A percentile compares a stretch with the other conserved stretches of the same genome.
Conservation (phyloP, 2,113 vertebrate genomes). For the Odontophorus gujanensis region DNA sequence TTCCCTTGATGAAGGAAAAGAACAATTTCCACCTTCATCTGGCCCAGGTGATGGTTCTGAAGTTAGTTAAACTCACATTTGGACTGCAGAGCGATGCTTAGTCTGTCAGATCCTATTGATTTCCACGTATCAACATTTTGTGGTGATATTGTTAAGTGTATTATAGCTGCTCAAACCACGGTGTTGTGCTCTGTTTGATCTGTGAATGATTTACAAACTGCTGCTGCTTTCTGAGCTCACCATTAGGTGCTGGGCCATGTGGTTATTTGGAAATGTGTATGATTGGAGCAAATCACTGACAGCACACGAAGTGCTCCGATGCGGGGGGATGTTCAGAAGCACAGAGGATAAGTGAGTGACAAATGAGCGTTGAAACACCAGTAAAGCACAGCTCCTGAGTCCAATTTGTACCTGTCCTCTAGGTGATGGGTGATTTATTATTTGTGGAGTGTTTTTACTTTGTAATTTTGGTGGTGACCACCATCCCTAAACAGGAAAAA, state of each 20-base stretch:
- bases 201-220: conserved; percentile 63
- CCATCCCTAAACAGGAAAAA: not conserved
- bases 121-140: conserved; percentile 27
- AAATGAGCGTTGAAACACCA: accelerated
- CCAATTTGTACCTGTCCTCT: not conserved
- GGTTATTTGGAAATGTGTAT: conserved; percentile 20
- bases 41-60: conserved; percentile 1
- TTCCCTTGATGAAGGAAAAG: not conserved
- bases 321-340: not conserved
- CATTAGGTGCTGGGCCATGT: not conserved
- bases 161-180: not conserved
- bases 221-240: conserved; percentile 15
- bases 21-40: not conserved
- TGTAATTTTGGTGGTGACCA: not conserved
- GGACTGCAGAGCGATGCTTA: not conserved
- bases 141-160: not conserved
- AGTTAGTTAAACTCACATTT: conserved; percentile 33
- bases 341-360: not conserved
- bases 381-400: not conserved
- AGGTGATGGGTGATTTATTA: not conserved
- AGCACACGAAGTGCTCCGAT: not conserved
- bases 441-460: not conserved
- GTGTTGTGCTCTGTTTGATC: not conserved
- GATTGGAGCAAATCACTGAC: conserved; percentile 47
- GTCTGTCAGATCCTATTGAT: conserved; percentile 54